Evolutionary conservation across 1,140 invertebrate species (phyloP), one percentile per base, ranked within the genome.

Genomic region (Cyrtorhinus lividipennis): DNA sequence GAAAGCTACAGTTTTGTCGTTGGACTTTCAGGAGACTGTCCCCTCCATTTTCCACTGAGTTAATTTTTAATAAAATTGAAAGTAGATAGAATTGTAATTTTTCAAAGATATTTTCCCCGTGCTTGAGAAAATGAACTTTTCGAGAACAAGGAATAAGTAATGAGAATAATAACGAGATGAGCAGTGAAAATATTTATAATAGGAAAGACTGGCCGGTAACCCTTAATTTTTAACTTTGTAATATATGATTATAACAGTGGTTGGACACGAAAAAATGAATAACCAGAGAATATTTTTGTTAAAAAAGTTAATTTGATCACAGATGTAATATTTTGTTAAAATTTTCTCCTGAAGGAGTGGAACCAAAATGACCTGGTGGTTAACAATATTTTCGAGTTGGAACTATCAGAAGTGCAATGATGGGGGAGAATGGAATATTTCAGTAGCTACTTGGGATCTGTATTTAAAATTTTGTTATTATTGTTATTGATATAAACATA

Each of bases 341-440:
- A 15, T 20, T 53, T 53, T 53, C 20, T 53, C 20, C 20, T 53
- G 10, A 15, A 13, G 20, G 48, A 15, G 10, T 22, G 48, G 20
- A 22, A 5, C 48, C n/a, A n/a, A n/a, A n/a, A 53, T 15, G 10
- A 20, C 48, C 20, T 15, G 48, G 10, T 53, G 48, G 20, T 20
- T 13, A 22, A 22, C 20, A 5, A 15, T 20, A 13, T 8, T 53
- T 53, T 12, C 20, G 20, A 22, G 48, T 53, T 53, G 48, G 48
- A 53, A 53, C 48, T 53, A 53, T 53, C 48, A 53, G 48, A 53
- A 53, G 48, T 53, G 48, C 48, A 53, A 53, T 53, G 48, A 13
- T 53, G 20, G 18, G 20, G 18, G 20, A 53, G 20, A 15, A 22
- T 13, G 18, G 20, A 12, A 53, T 5, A 53, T 10, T 44, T 53